These are phyloP conservation scores for Stegastes partitus DNA, from an alignment of 2,113 vertebrate species.

Conservation along the genomic window DNA sequence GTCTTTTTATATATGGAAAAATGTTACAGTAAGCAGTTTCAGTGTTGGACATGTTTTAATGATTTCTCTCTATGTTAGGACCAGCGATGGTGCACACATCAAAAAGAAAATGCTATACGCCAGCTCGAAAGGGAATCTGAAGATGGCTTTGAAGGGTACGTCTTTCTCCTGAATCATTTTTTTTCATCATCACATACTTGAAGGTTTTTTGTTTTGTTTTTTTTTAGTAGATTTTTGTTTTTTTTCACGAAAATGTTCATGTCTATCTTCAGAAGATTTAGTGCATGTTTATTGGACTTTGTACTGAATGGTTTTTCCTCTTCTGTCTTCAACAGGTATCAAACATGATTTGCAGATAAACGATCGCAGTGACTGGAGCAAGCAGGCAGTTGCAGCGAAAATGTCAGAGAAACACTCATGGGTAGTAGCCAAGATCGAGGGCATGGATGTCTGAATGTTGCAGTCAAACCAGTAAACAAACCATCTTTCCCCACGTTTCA, in stretches of 20 bases:
- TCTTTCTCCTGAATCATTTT: not conserved
- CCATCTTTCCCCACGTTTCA: not conserved
- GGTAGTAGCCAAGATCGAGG: slow-evolving; percentile 33
- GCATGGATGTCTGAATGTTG: not conserved
- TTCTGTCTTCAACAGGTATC: slow-evolving; percentile 77
- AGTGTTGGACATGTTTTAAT: not conserved
- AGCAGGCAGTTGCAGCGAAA: slow-evolving; percentile 74
- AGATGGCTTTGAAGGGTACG: slow-evolving; percentile 78
- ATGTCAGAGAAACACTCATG: slow-evolving; percentile 58
- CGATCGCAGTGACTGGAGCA: slow-evolving; percentile 74
- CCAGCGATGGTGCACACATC: slow-evolving; percentile 75
- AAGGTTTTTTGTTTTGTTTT: too few species aligned
- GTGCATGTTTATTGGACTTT: not conserved
- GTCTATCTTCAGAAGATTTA: not conserved
- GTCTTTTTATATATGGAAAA: not conserved
- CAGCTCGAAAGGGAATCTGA: slow-evolving; percentile 85
- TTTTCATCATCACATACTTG: not conserved
- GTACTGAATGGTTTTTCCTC: slow-evolving; percentile 1
- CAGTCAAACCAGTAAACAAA: not conserved
- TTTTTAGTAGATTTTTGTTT: too few species aligned
- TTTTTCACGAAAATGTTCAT: too few species aligned
- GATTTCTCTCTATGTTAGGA: slow-evolving; percentile 71
- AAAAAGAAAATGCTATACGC: slow-evolving; percentile 87
- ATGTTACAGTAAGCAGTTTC: not conserved
- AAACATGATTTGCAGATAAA: slow-evolving; percentile 87